A percentile compares a stretch with the other conserved stretches of the same genome.
phyloP scores from a whole-genome alignment of 2,113 vertebrate species.

The Anseranas semipalmata region DNA sequence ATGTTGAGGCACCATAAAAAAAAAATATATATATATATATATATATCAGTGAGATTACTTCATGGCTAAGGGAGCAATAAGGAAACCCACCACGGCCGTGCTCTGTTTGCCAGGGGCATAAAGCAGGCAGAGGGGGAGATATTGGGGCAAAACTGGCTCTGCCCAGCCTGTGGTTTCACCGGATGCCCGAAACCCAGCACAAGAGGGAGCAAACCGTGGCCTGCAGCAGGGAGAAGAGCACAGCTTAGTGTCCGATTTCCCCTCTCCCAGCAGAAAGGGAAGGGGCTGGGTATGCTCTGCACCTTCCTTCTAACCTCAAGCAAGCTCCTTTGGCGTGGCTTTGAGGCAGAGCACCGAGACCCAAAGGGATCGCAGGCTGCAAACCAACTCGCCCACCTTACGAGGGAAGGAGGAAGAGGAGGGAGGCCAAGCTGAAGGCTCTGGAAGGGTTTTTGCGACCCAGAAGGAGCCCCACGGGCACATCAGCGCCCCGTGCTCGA shows the following conservation, averaged over 20 bases:
- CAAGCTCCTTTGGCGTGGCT: neutral
- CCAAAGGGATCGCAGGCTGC: too few species aligned
- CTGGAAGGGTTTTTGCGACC: fast-evolving
- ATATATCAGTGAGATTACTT: fast-evolving
- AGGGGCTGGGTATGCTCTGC: neutral
- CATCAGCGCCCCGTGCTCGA: fast-evolving
- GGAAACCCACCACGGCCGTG: neutral
- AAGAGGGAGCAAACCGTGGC: fast-evolving
- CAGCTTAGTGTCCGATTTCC: neutral
- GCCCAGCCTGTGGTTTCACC: too few species aligned
- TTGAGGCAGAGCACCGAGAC: neutral
- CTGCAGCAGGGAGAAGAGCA: neutral
- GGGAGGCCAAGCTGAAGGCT: fast-evolving
- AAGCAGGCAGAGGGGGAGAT: too few species aligned
- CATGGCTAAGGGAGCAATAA: fast-evolving
- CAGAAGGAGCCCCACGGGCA: neutral
- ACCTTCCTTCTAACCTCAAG: too few species aligned
- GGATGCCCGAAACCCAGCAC: neutral
- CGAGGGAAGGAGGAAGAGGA: fast-evolving
- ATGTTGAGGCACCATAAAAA: fast-evolving
- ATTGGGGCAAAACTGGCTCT: neutral
- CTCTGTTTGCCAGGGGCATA: fast-evolving
- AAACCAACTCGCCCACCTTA: fast-evolving
- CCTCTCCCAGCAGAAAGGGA: neutral
- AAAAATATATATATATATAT: too few species aligned